Conservation (phyloP, 2,888 invertebrate genomes). For the Calephelis perditalis region DNA sequence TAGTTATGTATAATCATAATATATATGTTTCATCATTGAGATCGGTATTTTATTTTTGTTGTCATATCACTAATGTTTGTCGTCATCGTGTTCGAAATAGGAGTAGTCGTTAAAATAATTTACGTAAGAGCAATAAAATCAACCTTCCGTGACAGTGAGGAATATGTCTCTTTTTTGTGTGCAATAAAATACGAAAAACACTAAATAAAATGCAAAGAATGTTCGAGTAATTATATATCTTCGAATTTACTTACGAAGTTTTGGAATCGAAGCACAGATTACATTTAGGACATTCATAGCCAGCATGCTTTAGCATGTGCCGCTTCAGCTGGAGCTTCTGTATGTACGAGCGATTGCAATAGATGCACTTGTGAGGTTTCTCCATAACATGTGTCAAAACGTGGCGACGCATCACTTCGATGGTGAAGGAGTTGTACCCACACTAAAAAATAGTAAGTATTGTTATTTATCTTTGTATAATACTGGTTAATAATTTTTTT, state of each 20-base stretch:
- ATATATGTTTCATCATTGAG: too few relatives aligned
- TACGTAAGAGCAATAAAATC: too few relatives aligned
- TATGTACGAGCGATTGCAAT: slow-evolving; percentile 89
- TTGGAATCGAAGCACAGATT: slow-evolving; percentile 40
- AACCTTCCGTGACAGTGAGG: too few relatives aligned
- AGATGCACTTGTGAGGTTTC: slow-evolving; percentile 76
- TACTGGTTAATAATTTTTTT: too few relatives aligned
- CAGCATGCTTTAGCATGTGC: slow-evolving; percentile 86
- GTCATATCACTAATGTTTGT: too few relatives aligned
- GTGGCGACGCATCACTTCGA: slow-evolving; percentile 89
- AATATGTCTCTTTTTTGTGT: too few relatives aligned
- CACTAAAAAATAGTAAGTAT: slow-evolving; percentile 75
- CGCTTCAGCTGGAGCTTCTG: slow-evolving; percentile 88
- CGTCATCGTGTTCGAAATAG: too few relatives aligned
- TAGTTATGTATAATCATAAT: too few relatives aligned
- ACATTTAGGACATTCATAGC: slow-evolving; percentile 78
- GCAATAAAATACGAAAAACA: slow-evolving; percentile 21
- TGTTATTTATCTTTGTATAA: too few relatives aligned
- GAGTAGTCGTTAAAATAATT: too few relatives aligned
- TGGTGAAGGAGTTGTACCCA: slow-evolving; percentile 86
- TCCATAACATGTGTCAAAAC: slow-evolving; percentile 79
- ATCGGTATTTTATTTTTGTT: too few relatives aligned
- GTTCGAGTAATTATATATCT: too few relatives aligned
- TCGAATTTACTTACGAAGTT: slow-evolving; percentile 35
- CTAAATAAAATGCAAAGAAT: not conserved